phyloP scores from a whole-genome alignment of 1,140 invertebrate genomes.

The Riptortus pedestris region DNA sequence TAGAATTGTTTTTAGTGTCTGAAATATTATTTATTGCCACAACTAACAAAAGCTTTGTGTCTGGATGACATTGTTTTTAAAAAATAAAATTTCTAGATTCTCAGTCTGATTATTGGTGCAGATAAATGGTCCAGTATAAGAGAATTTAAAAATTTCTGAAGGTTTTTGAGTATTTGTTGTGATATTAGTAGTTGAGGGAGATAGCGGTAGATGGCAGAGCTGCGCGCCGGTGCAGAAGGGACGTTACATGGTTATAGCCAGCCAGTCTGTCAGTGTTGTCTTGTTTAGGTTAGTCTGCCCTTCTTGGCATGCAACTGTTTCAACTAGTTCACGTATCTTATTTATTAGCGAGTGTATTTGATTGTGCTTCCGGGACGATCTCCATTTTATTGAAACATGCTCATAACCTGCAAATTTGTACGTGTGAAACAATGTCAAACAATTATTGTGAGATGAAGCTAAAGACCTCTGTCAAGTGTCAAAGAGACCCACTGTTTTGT shows the following conservation, averaged over 20 bases:
- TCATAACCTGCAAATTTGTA: not conserved
- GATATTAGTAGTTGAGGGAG: too few relatives aligned
- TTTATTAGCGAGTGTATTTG: not conserved
- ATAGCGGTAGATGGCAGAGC: not conserved
- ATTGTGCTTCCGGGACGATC: not conserved
- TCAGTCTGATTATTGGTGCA: too few relatives aligned
- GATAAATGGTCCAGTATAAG: too few relatives aligned
- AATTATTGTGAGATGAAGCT: not conserved
- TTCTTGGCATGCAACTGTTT: conserved; percentile 12
- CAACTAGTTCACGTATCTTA: not conserved
- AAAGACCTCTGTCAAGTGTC: not conserved
- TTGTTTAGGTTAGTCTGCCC: conserved; percentile 15
- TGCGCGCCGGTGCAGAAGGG: conserved; percentile 15
- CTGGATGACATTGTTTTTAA: too few relatives aligned
- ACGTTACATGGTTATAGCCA: conserved; percentile 8
- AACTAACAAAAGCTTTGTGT: too few relatives aligned
- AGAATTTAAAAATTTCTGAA: too few relatives aligned
- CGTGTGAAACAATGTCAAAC: not conserved
- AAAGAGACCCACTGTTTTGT: too few relatives aligned
- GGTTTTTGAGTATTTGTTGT: too few relatives aligned
- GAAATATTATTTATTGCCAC: too few relatives aligned
- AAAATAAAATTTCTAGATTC: too few relatives aligned
- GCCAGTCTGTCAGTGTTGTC: conserved; percentile 16
- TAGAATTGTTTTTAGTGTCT: too few relatives aligned
- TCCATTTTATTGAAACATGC: not conserved